A percentile compares a stretch with the other conserved stretches of the same genome.
Conservation (phyloP, 2,888 invertebrate genomes). For the Eilema depressum region DNA sequence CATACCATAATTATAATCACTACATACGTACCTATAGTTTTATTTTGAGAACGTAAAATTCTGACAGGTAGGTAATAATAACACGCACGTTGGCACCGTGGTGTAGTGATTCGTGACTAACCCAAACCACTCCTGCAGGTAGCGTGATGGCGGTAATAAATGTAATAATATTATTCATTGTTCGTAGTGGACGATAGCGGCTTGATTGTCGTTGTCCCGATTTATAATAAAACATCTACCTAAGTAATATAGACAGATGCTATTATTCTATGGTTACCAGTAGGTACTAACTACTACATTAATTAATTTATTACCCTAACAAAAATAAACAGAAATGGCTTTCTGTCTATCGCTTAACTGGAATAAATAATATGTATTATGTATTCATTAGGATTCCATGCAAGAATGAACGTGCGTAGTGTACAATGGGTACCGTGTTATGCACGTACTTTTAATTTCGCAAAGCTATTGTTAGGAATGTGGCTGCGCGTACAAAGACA, state of each 20-base stretch:
- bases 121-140: conserved; percentile 67
- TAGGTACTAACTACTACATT: background rate
- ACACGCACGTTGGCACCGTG: conserved; percentile 42
- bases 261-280: background rate
- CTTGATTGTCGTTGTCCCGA: conserved; percentile 25
- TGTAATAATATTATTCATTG: conserved; percentile 44
- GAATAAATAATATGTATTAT: conserved; percentile 8
- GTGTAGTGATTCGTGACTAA: conserved; percentile 56
- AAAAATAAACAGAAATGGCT: background rate
- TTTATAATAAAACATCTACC: conserved; percentile 16
- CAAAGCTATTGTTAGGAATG: conserved; percentile 80
- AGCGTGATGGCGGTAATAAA: conserved; percentile 56
- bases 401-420: conserved; percentile 33
- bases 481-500: conserved; percentile 56
- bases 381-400: conserved; percentile 28
- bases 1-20: background rate
- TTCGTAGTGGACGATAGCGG: conserved; percentile 29
- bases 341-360: background rate
- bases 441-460: conserved; percentile 71
- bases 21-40: background rate
- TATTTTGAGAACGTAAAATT: conserved; percentile 10
- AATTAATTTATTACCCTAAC: background rate
- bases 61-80: conserved; percentile 21
- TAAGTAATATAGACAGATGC: background rate
- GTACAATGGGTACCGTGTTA: conserved; percentile 49